These are phyloP conservation scores for Athalia rosae DNA, from an alignment of 2,888 invertebrate species.

Conservation along the genomic window DNA sequence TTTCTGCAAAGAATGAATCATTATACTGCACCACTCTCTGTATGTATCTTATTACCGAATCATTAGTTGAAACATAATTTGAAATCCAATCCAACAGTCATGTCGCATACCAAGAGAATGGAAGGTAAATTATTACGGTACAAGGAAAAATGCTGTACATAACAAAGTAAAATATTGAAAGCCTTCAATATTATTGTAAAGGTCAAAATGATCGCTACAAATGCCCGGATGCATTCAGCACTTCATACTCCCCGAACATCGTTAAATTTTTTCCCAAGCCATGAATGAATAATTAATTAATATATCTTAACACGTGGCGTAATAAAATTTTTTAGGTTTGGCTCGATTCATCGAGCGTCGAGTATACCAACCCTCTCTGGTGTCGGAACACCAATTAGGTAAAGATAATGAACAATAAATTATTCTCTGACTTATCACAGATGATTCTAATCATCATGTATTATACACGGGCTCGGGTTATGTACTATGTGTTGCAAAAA, in stretches of 20 bases:
- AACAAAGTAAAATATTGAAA: no score
- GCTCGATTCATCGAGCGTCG: constrained; percentile 91
- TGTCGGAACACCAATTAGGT: constrained; percentile 84
- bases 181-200: no score
- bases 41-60: constrained; percentile 25
- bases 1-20: constrained; percentile 53
- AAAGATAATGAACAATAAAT: constrained; percentile 73
- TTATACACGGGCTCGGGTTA: constrained; percentile 45
- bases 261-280: background rate
- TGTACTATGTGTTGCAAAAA: constrained; percentile 37
- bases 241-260: background rate
- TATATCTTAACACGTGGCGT: constrained; percentile 41
- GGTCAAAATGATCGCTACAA: no score
- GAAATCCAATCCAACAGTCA: no score
- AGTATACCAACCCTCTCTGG: constrained; percentile 91
- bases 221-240: background rate
- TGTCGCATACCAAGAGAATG: no score
- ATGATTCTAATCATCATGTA: constrained; percentile 35
- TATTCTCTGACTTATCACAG: constrained; percentile 41
- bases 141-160: no score
- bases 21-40: constrained; percentile 52
- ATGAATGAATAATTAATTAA: constrained; percentile 43
- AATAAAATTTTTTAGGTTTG: constrained; percentile 74
- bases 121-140: no score
- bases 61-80: background rate